Evolutionary conservation across 2,888 invertebrate species (phyloP).

Genomic region (Malachius bipustulatus): DNA sequence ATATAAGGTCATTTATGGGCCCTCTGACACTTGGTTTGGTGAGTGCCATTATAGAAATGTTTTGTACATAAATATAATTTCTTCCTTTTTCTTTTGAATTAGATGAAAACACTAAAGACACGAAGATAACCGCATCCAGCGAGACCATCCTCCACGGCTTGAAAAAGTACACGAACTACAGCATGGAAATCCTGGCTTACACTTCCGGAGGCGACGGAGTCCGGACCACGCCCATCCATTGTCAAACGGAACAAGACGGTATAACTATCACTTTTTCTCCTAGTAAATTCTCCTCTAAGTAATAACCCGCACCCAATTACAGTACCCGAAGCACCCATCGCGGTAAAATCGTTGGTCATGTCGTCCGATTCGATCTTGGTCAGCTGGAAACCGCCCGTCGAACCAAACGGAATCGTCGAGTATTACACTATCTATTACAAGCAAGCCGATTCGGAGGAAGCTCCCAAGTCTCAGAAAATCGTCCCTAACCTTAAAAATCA

Average conservation of each 20-base stretch:
- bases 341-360: slow-evolving; percentile 87
- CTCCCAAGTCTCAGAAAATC: slow-evolving; percentile 64
- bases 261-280: slow-evolving; percentile 21
- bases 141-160: slow-evolving; percentile 88
- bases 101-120: slow-evolving; percentile 85
- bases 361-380: slow-evolving; percentile 83
- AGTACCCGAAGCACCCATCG: slow-evolving; percentile 90
- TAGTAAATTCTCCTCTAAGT: too few species aligned
- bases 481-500: slow-evolving; percentile 57
- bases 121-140: slow-evolving; percentile 83
- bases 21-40: slow-evolving; percentile 88
- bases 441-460: slow-evolving; percentile 42
- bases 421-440: slow-evolving; percentile 83
- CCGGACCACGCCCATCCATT: slow-evolving; percentile 74
- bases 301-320: slow-evolving; percentile 15
- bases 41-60: slow-evolving; percentile 40
- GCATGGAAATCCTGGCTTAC: slow-evolving; percentile 90
- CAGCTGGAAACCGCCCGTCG: slow-evolving; percentile 86
- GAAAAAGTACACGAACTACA: slow-evolving; percentile 92
- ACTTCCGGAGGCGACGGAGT: slow-evolving; percentile 94
- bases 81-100: slow-evolving; percentile 19
- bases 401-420: slow-evolving; percentile 84
- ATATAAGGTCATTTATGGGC: slow-evolving; percentile 87
- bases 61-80: not conserved
- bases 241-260: slow-evolving; percentile 95